Evolutionary conservation across 2,113 vertebrate genomes (phyloP).

Genomic region (Gopherus evgoodei): DNA sequence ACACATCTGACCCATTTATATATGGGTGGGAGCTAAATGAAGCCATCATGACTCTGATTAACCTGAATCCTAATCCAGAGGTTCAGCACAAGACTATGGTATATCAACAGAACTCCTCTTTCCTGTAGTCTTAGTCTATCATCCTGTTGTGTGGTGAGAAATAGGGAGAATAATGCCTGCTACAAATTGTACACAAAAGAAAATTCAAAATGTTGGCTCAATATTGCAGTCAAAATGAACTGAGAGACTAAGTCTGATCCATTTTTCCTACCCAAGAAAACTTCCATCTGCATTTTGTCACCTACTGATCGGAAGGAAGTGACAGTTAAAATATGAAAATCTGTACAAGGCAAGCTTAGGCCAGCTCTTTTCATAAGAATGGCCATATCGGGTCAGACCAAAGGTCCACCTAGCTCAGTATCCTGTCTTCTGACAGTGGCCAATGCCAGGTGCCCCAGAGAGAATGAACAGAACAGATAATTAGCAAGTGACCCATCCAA

Average conservation of each 20-base stretch:
- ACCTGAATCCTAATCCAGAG: neutral
- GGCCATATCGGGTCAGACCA: too few relatives aligned
- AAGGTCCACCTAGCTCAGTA: too few relatives aligned
- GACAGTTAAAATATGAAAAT: neutral
- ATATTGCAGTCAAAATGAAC: rapidly evolving
- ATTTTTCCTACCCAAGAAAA: neutral
- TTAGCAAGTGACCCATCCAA: too few relatives aligned
- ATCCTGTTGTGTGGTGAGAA: neutral
- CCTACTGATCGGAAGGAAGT: neutral
- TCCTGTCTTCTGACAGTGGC: too few relatives aligned
- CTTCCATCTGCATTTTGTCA: neutral
- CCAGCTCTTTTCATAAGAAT: neutral
- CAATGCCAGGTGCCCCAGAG: too few relatives aligned
- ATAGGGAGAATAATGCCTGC: neutral
- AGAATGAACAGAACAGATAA: too few relatives aligned
- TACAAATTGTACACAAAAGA: neutral
- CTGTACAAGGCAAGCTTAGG: neutral
- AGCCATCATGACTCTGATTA: too few relatives aligned
- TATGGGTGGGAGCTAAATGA: too few relatives aligned
- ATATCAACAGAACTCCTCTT: neutral
- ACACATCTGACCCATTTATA: too few relatives aligned
- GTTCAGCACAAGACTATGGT: neutral
- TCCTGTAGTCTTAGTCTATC: neutral
- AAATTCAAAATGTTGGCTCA: neutral
- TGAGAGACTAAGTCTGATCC: neutral